Conservation (phyloP, 1,140 invertebrate genomes). For the Eufriesea mexicana region DNA sequence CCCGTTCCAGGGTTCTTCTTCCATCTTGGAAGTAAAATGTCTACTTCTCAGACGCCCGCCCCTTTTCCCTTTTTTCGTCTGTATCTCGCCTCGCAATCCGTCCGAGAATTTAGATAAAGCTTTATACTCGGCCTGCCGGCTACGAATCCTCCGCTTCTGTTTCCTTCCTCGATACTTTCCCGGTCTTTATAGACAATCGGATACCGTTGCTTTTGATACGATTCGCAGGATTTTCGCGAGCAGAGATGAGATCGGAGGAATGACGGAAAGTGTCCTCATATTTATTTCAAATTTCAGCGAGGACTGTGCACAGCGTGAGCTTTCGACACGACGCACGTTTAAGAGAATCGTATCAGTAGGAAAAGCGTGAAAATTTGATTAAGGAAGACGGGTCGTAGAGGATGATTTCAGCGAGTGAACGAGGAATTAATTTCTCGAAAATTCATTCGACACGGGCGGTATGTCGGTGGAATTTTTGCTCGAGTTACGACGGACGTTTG, state of each 20-base stretch:
- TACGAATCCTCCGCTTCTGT: background rate
- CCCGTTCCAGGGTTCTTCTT: slow-evolving; percentile 1
- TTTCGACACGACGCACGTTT: background rate
- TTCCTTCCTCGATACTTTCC: background rate
- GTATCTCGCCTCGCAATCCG: slow-evolving; percentile 22
- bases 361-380: no score
- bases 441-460: background rate
- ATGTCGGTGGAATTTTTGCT: background rate
- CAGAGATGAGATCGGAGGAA: no score
- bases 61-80: background rate
- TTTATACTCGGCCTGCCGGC: slow-evolving; percentile 27
- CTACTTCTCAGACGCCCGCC: slow-evolving; percentile 42
- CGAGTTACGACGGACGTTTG: background rate
- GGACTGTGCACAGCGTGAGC: no score
- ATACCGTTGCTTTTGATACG: no score
- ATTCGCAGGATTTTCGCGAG: no score
- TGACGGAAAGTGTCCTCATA: no score
- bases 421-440: background rate
- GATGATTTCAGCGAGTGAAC: no score
- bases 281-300: no score
- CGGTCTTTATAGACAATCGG: no score
- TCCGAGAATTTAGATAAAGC: slow-evolving; percentile 39
- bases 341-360: no score
- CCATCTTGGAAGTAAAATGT: slow-evolving; percentile 51
- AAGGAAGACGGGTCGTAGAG: no score